These are phyloP conservation scores for Zaprionus africanus DNA, from an alignment of 1,140 invertebrate genomes.

Conservation along the genomic window DNA sequence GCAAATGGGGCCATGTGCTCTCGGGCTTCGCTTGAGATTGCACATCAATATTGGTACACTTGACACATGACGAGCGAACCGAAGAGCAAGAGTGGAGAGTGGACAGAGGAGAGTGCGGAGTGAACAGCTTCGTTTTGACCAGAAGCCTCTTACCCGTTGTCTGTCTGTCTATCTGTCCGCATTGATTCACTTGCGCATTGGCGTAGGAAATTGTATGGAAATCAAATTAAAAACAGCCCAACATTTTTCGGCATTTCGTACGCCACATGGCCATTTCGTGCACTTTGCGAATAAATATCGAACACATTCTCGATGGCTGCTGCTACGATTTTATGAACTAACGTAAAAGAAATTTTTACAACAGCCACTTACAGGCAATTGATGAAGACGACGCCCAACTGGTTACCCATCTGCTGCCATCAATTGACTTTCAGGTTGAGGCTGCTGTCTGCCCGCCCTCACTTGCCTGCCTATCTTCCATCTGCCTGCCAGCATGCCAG, in stretches of 20 bases:
- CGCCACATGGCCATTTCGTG: slow-evolving; percentile 4
- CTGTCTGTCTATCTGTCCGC: slow-evolving; percentile 25
- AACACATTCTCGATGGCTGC: background rate
- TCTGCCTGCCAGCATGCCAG: slow-evolving; percentile 8
- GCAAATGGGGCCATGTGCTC: slow-evolving; percentile 66
- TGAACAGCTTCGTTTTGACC: slow-evolving; percentile 5
- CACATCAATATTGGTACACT: slow-evolving; percentile 76
- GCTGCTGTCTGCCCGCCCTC: slow-evolving; percentile 2
- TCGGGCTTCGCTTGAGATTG: slow-evolving; percentile 55
- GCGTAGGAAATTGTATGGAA: slow-evolving; percentile 15
- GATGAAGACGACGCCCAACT: slow-evolving; percentile 45
- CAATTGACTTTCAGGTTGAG: slow-evolving; percentile 62
- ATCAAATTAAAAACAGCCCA: slow-evolving; percentile 33
- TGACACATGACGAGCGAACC: slow-evolving; percentile 59
- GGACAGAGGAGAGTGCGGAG: background rate
- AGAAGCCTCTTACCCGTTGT: slow-evolving; percentile 5
- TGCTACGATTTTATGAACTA: slow-evolving; percentile 29
- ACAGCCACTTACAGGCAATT: slow-evolving; percentile 68
- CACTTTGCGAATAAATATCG: slow-evolving; percentile 14
- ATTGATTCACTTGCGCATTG: slow-evolving; percentile 62
- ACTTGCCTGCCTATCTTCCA: background rate
- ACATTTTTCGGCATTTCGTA: background rate
- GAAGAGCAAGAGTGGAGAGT: background rate
- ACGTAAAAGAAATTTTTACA: slow-evolving; percentile 61
- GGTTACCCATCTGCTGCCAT: slow-evolving; percentile 61